Conservation (phyloP, 2,888 invertebrate genomes). For the Drosophila melanocephala region DNA sequence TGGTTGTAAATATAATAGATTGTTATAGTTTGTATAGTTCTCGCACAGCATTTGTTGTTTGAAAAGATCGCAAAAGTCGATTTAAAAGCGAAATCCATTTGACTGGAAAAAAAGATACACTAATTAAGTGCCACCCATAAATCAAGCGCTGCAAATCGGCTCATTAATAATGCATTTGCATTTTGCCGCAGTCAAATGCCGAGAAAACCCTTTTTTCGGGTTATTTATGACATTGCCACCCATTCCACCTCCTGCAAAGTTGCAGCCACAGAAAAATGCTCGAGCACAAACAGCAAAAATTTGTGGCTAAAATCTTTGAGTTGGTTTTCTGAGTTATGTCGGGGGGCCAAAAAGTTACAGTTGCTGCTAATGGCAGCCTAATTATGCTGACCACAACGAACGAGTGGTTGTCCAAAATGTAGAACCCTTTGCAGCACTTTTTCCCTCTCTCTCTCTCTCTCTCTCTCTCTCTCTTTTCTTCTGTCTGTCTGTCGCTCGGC, state of each 20-base stretch:
- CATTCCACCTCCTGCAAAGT: constrained; percentile 2
- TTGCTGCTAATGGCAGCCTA: constrained; percentile 74
- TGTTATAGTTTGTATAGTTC: neutral
- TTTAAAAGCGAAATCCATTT: constrained; percentile 16
- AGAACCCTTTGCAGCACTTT: constrained; percentile 25
- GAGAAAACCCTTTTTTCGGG: constrained; percentile 41
- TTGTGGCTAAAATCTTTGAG: constrained; percentile 48
- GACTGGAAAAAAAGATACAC: constrained; percentile 40
- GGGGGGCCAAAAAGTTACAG: constrained; percentile 37
- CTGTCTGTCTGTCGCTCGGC: constrained; percentile 7
- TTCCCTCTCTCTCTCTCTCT: neutral
- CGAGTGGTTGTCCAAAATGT: constrained; percentile 6
- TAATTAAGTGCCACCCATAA: constrained; percentile 75
- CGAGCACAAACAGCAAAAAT: constrained; percentile 3
- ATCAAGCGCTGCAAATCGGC: constrained; percentile 57
- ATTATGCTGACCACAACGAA: constrained; percentile 68
- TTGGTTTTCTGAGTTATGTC: constrained; percentile 55
- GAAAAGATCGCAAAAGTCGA: constrained; percentile 22
- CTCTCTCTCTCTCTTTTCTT: neutral
- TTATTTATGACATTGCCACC: constrained; percentile 57
- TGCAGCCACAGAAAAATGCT: constrained; percentile 28
- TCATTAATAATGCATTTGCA: constrained; percentile 78
- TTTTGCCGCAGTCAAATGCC: constrained; percentile 54
- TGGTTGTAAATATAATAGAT: neutral
- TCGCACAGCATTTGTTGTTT: neutral